Base-by-base conservation (phyloP, 2,797 vertebrate species). In the Anisognathus igniventris region DNA sequence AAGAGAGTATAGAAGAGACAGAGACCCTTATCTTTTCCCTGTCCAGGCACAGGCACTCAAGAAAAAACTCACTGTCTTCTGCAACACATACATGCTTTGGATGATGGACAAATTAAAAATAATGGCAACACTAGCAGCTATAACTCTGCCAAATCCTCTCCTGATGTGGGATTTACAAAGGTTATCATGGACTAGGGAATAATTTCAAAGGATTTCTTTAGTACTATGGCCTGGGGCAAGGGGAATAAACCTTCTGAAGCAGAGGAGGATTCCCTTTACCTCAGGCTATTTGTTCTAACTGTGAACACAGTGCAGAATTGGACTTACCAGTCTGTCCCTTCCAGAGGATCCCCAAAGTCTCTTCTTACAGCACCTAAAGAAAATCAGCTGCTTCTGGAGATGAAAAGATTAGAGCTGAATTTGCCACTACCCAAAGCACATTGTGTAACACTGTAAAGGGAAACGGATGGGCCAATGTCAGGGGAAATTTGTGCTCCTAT, bases 201-300 rank as follows among this genome's bases (percentile, higher is more conserved):
- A 82, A 84, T 94, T 92, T 92, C 92, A 95, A 93, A 89, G 89
- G 54, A 50, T 18, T 88, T 78, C 42, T 86, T 93, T 76, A 79
- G 33, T 90, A 53, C 54, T 86, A 10, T 87, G 84, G 90, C 80
- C 83, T 82, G 37, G 6, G 84, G 78, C 81, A 45, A 80, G 54
- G 21, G 24, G 48, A 93, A 93, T 79, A 82, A 82, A 79, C 78
- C 35, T 92, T 88, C 45, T 92, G 84, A 80, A 90, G 80, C 53
- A 73, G 48, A 50, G 58, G 21, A 88, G 56, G 64, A 86, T 93
- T 93, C 83, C 45, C 75, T 90, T 73, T 67, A 79, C 80, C 77
- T 76, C 47, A 89, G 74, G 88, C 86, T 91, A 39, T 90, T 95
- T 15, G 3, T 84, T 93, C 40, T 61, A 68, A 27, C 35, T 75